Evolutionary conservation across 2,888 invertebrate genomes (phyloP).

Genomic region (Watsonalla cultraria): DNA sequence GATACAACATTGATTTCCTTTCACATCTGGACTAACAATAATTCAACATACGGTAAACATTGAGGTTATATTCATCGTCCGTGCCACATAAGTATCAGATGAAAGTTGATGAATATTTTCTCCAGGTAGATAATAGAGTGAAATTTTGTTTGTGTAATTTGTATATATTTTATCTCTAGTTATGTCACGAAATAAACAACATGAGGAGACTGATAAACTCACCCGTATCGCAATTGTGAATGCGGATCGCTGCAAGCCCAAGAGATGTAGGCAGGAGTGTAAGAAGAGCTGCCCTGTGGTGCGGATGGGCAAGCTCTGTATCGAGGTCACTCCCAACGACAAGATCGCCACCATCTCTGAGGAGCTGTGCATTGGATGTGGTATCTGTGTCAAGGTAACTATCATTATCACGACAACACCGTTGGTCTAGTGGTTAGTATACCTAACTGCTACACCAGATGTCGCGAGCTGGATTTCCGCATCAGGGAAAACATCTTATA

Average conservation of each 20-base stretch:
- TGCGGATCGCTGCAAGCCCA: conserved; percentile 99
- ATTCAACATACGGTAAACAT: conserved; percentile 32
- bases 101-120: conserved; percentile 28
- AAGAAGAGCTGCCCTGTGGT: conserved; percentile 99
- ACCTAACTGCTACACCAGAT: too few relatives aligned
- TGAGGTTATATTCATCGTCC: conserved; percentile 60
- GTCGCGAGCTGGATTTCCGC: too few relatives aligned
- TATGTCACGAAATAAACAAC: conserved; percentile 80
- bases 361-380: conserved; percentile 99
- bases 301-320: conserved; percentile 99
- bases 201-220: conserved; percentile 93
- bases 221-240: conserved; percentile 99
- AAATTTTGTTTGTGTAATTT: conserved; percentile 15
- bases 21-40: conserved; percentile 12
- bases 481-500: too few relatives aligned
- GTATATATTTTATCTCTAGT: conserved; percentile 39
- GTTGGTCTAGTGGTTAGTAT: too few relatives aligned
- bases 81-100: conserved; percentile 56
- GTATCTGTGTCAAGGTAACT: conserved; percentile 98
- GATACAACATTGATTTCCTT: conserved; percentile 10
- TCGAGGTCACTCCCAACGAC: conserved; percentile 96
- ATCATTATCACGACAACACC: conserved; percentile 3
- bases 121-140: conserved; percentile 9
- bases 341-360: conserved; percentile 99
- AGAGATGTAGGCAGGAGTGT: conserved; percentile 98